A percentile compares a stretch with the other conserved stretches of the same genome.
phyloP scores from a whole-genome alignment of 2,113 vertebrate genomes.

The Catharus minimus region DNA sequence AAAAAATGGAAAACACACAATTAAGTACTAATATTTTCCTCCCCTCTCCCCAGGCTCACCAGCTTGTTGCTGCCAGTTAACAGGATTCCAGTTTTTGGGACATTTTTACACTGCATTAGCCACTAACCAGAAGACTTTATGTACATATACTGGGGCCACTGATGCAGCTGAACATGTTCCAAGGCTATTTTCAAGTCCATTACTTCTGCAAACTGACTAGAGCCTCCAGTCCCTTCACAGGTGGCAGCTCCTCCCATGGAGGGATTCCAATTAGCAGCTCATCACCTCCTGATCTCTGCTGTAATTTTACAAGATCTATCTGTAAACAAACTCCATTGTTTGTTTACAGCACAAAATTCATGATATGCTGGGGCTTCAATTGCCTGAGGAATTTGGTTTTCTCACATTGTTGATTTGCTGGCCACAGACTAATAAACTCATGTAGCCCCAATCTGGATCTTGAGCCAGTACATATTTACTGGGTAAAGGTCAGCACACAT shows the following conservation, averaged over 20 bases:
- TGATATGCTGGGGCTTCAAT: background rate
- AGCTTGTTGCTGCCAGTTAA: background rate
- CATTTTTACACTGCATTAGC: background rate
- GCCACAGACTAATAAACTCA: background rate
- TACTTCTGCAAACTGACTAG: constrained; percentile 47
- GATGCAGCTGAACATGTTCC: constrained; percentile 11
- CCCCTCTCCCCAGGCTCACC: background rate
- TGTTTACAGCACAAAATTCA: background rate
- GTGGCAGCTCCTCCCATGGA: background rate
- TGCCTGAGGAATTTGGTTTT: background rate
- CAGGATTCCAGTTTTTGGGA: background rate
- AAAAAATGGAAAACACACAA: background rate
- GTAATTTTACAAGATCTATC: constrained; percentile 14
- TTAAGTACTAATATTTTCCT: background rate
- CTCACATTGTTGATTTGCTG: background rate
- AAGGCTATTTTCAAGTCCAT: constrained; percentile 52
- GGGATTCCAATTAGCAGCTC: constrained; percentile 17
- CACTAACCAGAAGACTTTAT: background rate
- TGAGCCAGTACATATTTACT: background rate
- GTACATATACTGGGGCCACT: background rate
- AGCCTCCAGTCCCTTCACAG: background rate
- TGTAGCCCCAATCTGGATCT: background rate
- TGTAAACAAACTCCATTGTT: background rate
- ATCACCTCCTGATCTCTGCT: background rate
- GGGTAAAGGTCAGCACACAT: background rate